A percentile compares a stretch with the other conserved stretches of the same genome.
Conservation (phyloP, 2,888 invertebrate species). For the Leptinotarsa peninsularis region DNA sequence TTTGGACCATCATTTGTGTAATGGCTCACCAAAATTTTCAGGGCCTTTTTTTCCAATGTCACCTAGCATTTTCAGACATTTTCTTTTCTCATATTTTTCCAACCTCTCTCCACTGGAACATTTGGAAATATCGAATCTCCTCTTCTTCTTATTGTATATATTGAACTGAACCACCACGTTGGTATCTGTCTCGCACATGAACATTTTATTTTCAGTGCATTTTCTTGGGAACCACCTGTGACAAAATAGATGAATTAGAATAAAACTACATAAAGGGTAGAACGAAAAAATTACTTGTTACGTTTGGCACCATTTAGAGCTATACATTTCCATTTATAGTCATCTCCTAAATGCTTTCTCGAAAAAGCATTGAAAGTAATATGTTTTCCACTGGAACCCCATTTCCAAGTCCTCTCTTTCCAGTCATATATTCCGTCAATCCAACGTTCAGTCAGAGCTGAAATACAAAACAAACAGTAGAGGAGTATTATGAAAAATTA, state of each 20-base stretch:
- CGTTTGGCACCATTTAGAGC: conserved; percentile 39
- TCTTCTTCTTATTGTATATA: conserved; percentile 44
- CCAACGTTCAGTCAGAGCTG: conserved; percentile 69
- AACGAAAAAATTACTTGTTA: conserved; percentile 41
- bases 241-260: conserved; percentile 30
- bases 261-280: neutral
- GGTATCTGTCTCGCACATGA: conserved; percentile 71
- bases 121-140: conserved; percentile 49
- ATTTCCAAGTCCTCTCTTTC: conserved; percentile 77
- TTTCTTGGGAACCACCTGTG: conserved; percentile 74
- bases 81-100: conserved; percentile 46
- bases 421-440: conserved; percentile 84
- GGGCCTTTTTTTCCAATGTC: conserved; percentile 37
- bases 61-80: conserved; percentile 50
- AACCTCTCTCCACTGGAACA: conserved; percentile 48
- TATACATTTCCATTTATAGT: conserved; percentile 68
- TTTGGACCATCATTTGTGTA: neutral
- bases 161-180: conserved; percentile 47
- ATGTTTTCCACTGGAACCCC: conserved; percentile 78
- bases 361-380: conserved; percentile 79
- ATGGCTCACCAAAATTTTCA: conserved; percentile 33
- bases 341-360: conserved; percentile 69
- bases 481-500: no score
- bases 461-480: conserved; percentile 8
- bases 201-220: conserved; percentile 73